Percentiles rank a stretch among this genome's conserved stretches.
phyloP scores from a whole-genome alignment of 2,797 vertebrate genomes.

The Pangasius macronema region DNA sequence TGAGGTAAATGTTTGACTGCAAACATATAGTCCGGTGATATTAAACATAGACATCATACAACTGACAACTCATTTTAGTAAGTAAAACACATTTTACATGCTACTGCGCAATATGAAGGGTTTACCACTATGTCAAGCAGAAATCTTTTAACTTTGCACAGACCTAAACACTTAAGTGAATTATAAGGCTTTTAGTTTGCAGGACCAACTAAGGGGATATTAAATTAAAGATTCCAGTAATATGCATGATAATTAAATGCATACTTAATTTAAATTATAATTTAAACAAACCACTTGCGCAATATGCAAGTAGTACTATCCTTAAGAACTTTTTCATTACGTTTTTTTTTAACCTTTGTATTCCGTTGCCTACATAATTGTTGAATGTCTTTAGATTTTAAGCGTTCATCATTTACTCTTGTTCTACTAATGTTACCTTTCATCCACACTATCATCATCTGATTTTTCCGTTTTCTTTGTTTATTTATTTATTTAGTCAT shows the following conservation, averaged over 20 bases:
- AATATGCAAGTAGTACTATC: neutral
- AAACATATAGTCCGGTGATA: neutral
- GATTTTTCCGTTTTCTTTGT: slow-evolving; percentile 17
- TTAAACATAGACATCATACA: neutral
- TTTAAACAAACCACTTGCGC: neutral
- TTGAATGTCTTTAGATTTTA: slow-evolving; percentile 41
- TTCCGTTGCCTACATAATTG: slow-evolving; percentile 42
- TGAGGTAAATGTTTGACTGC: neutral
- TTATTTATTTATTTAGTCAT: slow-evolving; percentile 24
- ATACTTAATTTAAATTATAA: neutral
- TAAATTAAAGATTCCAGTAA: neutral
- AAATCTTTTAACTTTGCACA: neutral
- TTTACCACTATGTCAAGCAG: neutral
- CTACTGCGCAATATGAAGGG: neutral
- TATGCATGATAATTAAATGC: slow-evolving; percentile 21
- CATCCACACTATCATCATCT: neutral
- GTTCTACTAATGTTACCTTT: slow-evolving; percentile 52
- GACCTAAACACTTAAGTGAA: neutral
- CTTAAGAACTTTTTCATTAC: neutral
- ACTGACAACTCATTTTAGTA: neutral
- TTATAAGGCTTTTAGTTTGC: neutral
- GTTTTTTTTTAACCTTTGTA: slow-evolving; percentile 32
- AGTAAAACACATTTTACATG: neutral
- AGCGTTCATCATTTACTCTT: slow-evolving; percentile 54
- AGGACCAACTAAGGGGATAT: neutral